Conservation (phyloP, 2,888 invertebrate genomes). For the Xylocampa areola region DNA sequence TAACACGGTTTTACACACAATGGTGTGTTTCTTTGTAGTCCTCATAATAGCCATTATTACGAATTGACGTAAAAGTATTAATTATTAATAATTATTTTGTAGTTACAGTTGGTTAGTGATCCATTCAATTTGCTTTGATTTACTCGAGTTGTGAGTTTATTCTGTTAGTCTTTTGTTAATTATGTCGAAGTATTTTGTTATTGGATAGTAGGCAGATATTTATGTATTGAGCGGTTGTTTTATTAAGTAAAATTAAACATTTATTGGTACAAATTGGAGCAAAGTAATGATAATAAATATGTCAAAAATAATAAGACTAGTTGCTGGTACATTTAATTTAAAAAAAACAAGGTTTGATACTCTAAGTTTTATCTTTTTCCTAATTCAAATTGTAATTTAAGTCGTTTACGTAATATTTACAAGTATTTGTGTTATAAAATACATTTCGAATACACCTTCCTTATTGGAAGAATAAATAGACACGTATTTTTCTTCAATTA, state of each 20-base stretch:
- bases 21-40: constrained; percentile 36
- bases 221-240: not conserved
- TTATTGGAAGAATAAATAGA: too few species aligned
- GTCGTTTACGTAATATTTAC: too few species aligned
- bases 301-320: too few species aligned
- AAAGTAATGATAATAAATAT: too few species aligned
- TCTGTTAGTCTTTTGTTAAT: constrained; percentile 3
- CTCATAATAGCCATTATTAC: constrained; percentile 45
- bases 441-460: too few species aligned
- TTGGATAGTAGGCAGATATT: not conserved
- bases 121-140: constrained; percentile 21
- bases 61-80: constrained; percentile 53
- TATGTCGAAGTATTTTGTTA: not conserved
- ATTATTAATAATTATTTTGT: constrained; percentile 50
- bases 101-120: constrained; percentile 38
- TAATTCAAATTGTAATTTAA: too few species aligned
- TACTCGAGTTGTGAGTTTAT: constrained; percentile 7
- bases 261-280: not conserved
- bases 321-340: too few species aligned
- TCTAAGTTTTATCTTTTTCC: too few species aligned
- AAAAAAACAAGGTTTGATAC: too few species aligned
- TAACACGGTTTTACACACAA: constrained; percentile 42
- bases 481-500: too few species aligned
- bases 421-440: too few species aligned
- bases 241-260: too few species aligned